Evolutionary conservation across 2,113 vertebrate genomes (phyloP).

Genomic region (Stictonetta naevosa): DNA sequence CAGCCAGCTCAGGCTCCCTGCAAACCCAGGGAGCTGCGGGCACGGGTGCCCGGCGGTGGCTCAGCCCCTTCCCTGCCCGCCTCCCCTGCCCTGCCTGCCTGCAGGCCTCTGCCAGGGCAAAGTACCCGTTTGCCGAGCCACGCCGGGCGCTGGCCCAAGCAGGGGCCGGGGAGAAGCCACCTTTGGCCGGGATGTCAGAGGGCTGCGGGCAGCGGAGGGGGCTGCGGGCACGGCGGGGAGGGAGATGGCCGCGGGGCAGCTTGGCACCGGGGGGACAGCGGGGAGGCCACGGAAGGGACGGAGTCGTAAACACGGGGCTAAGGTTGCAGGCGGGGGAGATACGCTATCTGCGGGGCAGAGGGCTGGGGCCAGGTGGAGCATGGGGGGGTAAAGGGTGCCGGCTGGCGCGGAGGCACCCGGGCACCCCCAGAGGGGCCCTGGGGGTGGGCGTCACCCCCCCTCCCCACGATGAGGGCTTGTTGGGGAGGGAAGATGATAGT

Average conservation of each 20-base stretch:
- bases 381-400: background rate
- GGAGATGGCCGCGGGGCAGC: background rate
- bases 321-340: slow-evolving; percentile 54
- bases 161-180: background rate
- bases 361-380: background rate
- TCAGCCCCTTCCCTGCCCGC: background rate
- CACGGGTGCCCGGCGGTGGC: background rate
- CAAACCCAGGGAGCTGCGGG: background rate
- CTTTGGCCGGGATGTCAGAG: slow-evolving; percentile 6
- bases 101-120: slow-evolving; percentile 18
- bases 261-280: background rate
- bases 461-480: fast-evolving
- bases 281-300: background rate
- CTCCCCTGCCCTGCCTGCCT: background rate
- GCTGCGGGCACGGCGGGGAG: background rate
- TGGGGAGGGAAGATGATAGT: no score
- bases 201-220: background rate
- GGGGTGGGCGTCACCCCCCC: background rate
- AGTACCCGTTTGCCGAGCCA: background rate
- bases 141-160: background rate
- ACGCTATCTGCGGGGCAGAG: slow-evolving; percentile 35
- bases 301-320: slow-evolving; percentile 32
- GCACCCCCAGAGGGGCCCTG: background rate
- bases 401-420: no score
- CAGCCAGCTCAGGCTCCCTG: background rate